phyloP scores from a whole-genome alignment of 2,888 invertebrate genomes.

The Ectemnius cavifrons region DNA sequence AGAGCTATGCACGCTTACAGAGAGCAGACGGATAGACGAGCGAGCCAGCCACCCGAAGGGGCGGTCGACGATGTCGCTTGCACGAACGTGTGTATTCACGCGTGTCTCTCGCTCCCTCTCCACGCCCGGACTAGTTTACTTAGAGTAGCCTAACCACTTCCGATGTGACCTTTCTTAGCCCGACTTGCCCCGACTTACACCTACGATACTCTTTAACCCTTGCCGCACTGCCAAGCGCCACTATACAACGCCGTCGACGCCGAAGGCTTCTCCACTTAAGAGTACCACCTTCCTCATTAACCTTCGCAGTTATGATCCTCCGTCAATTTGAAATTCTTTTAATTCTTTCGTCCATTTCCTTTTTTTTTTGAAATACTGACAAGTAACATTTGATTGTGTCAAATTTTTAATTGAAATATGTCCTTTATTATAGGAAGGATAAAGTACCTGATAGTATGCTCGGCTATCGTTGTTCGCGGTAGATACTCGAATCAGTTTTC shows the following conservation, averaged over 20 bases:
- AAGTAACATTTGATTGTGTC: no score
- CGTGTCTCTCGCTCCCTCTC: background rate
- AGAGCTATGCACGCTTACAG: background rate
- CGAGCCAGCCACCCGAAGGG: background rate
- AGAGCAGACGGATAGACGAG: background rate
- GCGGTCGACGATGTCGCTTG: background rate
- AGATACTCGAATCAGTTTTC: constrained; percentile 19
- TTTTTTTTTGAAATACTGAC: background rate
- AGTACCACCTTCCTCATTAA: background rate
- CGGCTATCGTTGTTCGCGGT: constrained; percentile 23
- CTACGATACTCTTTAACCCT: no score
- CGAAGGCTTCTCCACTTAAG: background rate
- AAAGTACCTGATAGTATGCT: no score
- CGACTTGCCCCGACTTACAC: background rate
- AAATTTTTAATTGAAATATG: no score
- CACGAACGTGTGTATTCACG: background rate
- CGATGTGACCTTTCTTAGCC: constrained; percentile 7
- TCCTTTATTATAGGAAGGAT: no score
- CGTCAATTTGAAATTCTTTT: no score
- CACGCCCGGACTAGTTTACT: background rate
- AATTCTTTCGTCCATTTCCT: background rate
- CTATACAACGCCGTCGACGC: no score
- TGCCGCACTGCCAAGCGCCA: no score
- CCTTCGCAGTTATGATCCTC: background rate
- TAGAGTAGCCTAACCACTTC: constrained; percentile 1